Conservation (phyloP, 1,140 invertebrate genomes). For the Saccostrea cuccullata region DNA sequence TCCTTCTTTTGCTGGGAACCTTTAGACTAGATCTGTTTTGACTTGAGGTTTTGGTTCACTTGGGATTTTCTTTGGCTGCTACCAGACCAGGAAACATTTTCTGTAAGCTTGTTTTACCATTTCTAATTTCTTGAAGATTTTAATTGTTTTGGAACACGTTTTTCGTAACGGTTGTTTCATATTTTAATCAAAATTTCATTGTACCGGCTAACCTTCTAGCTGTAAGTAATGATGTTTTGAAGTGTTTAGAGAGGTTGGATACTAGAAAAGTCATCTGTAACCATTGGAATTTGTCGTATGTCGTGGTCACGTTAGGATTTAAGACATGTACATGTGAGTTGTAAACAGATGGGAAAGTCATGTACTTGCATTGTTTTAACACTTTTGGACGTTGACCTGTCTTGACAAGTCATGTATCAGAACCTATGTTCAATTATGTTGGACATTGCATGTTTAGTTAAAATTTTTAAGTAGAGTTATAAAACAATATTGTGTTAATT, state of each 20-base stretch:
- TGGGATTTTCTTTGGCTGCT: slow-evolving; percentile 19
- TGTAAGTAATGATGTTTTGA: neutral
- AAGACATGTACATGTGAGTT: neutral
- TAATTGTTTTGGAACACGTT: neutral
- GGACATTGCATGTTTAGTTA: neutral
- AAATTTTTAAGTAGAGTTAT: neutral
- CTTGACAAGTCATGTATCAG: no score
- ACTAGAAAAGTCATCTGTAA: neutral
- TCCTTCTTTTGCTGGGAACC: slow-evolving; percentile 31
- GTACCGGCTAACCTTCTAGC: neutral
- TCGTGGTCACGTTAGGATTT: neutral
- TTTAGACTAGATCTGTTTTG: neutral
- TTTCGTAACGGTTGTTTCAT: neutral
- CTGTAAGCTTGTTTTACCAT: slow-evolving; percentile 4
- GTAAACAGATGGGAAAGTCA: neutral
- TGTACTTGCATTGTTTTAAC: neutral
- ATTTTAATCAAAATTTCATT: neutral
- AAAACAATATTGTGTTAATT: neutral
- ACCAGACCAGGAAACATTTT: neutral
- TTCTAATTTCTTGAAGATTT: neutral
- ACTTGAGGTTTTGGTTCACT: slow-evolving; percentile 10
- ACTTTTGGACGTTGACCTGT: no score
- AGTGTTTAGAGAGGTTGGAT: neutral
- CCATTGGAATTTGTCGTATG: slow-evolving; percentile 10
- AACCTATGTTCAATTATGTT: neutral